These are phyloP conservation scores for Zaprionus nigranus DNA, from an alignment of 1,140 invertebrate species.

Conservation along the genomic window DNA sequence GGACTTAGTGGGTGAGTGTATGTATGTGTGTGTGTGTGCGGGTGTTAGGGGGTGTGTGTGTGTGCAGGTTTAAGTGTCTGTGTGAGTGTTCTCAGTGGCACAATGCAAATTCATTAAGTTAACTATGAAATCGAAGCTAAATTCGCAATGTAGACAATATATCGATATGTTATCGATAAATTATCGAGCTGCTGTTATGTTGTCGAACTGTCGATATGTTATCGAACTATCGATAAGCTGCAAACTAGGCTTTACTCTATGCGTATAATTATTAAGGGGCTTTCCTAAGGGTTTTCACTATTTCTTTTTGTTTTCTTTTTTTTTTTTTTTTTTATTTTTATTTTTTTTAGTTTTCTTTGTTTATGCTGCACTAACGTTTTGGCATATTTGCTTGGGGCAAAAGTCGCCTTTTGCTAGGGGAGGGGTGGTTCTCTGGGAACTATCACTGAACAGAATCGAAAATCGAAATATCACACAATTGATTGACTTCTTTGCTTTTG, in stretches of 20 bases:
- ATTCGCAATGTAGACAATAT: conserved; percentile 27
- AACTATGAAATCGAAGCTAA: conserved; percentile 40
- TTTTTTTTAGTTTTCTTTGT: conserved; percentile 37
- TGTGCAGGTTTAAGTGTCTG: conserved; percentile 19
- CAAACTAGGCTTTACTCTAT: conserved; percentile 34
- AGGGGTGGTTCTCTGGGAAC: conserved; percentile 52
- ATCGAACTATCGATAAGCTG: conserved; percentile 21
- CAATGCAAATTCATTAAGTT: conserved; percentile 44
- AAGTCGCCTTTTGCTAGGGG: conserved; percentile 26
- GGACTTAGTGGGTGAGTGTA: conserved; percentile 12
- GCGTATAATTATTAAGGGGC: conserved; percentile 18
- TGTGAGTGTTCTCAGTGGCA: conserved; percentile 45
- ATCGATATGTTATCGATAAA: conserved; percentile 3
- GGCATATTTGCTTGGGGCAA: no score
- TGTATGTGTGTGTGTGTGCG: conserved; percentile 27
- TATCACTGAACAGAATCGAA: conserved; percentile 64
- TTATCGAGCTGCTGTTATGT: no score
- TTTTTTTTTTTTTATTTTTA: conserved; percentile 25
- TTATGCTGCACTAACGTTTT: conserved; percentile 56
- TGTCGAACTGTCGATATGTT: conserved; percentile 18
- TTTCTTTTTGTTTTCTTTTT: conserved; percentile 16
- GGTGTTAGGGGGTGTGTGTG: conserved; percentile 30
- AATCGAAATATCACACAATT: conserved; percentile 70
- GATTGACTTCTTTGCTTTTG: conserved; percentile 32
- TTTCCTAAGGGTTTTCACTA: neutral